A percentile compares a stretch with the other conserved stretches of the same genome.
These are phyloP conservation scores for Sciurus vulgaris DNA, from an alignment of 2,797 vertebrate genomes.

Conservation along the genomic window DNA sequence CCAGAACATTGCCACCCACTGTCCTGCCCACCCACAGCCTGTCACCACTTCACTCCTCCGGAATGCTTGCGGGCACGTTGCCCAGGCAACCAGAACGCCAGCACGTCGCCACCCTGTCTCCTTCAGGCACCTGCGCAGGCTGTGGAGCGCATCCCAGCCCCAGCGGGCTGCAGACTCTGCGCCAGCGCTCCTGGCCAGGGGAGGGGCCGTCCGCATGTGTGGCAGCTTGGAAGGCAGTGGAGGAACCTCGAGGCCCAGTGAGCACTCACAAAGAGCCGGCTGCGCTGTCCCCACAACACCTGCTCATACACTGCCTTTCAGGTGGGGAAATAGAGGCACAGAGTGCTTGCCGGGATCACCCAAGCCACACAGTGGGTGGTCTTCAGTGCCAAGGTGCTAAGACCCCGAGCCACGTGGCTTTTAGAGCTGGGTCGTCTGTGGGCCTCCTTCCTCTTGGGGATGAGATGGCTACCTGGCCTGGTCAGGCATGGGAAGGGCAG, in stretches of 20 bases:
- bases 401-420: rapidly evolving
- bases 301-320: rapidly evolving
- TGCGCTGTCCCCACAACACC: rapidly evolving
- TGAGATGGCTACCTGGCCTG: rapidly evolving
- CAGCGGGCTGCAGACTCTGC: rapidly evolving
- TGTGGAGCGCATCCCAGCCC: not conserved
- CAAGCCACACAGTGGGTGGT: rapidly evolving
- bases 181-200: not conserved
- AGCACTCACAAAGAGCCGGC: rapidly evolving
- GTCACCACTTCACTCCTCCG: slow-evolving; percentile 65
- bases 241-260: rapidly evolving
- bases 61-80: slow-evolving; percentile 82
- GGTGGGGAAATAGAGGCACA: not conserved
- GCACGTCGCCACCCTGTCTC: slow-evolving; percentile 83
- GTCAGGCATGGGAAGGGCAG: not conserved
- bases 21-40: slow-evolving; percentile 65
- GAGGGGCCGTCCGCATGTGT: rapidly evolving
- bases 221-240: rapidly evolving
- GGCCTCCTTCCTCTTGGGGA: not conserved
- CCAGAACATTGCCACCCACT: slow-evolving; percentile 63
- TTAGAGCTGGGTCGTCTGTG: rapidly evolving
- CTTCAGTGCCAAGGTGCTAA: rapidly evolving
- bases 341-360: rapidly evolving
- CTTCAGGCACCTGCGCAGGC: slow-evolving; percentile 79
- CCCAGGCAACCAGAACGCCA: slow-evolving; percentile 88